Evolutionary conservation across 1,140 invertebrate genomes (phyloP).

Genomic region (Macrobrachium nipponense): DNA sequence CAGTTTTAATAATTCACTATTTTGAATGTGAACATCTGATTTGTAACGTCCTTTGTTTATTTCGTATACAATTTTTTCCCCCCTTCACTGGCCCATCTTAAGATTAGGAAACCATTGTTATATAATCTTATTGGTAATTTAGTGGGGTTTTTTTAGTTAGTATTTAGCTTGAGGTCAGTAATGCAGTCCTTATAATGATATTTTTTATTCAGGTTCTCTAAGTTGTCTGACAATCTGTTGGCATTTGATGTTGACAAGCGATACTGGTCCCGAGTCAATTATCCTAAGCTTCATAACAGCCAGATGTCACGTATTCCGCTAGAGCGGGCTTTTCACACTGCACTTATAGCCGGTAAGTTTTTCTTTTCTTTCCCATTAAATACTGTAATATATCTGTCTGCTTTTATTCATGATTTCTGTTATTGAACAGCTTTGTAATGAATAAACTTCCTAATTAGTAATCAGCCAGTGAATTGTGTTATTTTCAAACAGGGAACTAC

Average conservation of each 20-base stretch:
- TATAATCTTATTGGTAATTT: no score
- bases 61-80: no score
- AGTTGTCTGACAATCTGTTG: slow-evolving; percentile 79
- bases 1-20: no score
- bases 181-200: no score
- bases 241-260: slow-evolving; percentile 80
- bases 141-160: no score
- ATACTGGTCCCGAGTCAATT: slow-evolving; percentile 86
- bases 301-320: slow-evolving; percentile 83
- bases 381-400: not conserved
- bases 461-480: not conserved
- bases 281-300: slow-evolving; percentile 77
- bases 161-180: not conserved
- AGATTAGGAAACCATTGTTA: no score
- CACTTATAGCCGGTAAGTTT: slow-evolving; percentile 83
- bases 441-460: no score
- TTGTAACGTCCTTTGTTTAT: no score
- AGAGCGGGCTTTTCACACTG: slow-evolving; percentile 91
- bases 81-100: no score
- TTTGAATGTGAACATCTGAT: no score
- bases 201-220: slow-evolving; percentile 54
- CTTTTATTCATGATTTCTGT: not conserved
- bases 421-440: no score
- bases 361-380: no score
- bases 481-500: slow-evolving; percentile 78